Base-by-base conservation (phyloP, 2,113 vertebrate species). In the Antechinus stuartii region DNA sequence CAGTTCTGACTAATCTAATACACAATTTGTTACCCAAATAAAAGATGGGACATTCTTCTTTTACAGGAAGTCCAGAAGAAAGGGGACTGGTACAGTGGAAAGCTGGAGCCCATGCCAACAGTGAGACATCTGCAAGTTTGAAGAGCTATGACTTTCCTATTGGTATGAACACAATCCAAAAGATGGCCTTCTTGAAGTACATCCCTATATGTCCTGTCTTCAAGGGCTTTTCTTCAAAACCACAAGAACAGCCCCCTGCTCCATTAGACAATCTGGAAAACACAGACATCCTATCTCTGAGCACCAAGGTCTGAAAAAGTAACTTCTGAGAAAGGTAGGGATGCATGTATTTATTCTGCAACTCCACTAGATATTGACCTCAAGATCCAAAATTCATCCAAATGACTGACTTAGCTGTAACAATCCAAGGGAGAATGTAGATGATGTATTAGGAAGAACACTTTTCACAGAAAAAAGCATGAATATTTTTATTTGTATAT, bases 131-230 rank as follows among this genome's bases (percentile, higher is more conserved):
- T 1, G 93, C 96, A 93, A 98, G 96, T 91, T 97, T 99, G 49
- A 96, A 98, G 90, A 99, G 99, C 94, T 99, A 99, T 0, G 99
- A 99, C 91, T 99, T 99, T 68, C 99, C 99, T 6, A 54, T 99
- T 1, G 99, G 99, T 54, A 99, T 99, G 99, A 96, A 52, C 0
- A n/a, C 92, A 1, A 92, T 99, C 96, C 98, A 98, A 94, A 98
- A 96, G 53, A 97, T 90, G 14, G 52, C n/a, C 25, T 99, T 99
- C 97, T 98, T 99, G 55, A 96, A 97, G 68, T 97, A 97, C 9
- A 96, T 99, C 90, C 99, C 99, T 92, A 97, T 99, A 97, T 99
- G 99, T 97, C 99, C 99, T 2, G 96, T 98, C 76, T 99, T 99
- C 98, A 99, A 95, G 46, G 99, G 99, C 19, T 99, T 99, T 96